A percentile compares a stretch with the other conserved stretches of the same genome.
Evolutionary conservation across 1,140 invertebrate genomes (phyloP).

Genomic region (Rhagoletis zephyria): DNA sequence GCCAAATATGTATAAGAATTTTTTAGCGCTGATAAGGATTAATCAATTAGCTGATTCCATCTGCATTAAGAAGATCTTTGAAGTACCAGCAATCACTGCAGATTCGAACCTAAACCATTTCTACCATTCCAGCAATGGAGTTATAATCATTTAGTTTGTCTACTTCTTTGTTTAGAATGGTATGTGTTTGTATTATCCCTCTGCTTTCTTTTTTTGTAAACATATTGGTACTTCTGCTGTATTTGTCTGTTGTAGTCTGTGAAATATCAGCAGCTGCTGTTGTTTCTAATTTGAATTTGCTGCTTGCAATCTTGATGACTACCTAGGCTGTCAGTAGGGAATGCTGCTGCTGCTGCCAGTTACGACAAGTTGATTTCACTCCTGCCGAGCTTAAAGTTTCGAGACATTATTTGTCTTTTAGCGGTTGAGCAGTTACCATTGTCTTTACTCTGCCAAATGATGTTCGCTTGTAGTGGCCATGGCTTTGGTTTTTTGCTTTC

Average conservation of each 20-base stretch:
- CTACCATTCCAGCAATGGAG: no score
- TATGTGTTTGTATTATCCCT: no score
- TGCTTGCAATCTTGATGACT: neutral
- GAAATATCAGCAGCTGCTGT: neutral
- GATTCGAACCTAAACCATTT: no score
- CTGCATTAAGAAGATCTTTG: no score
- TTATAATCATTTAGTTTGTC: neutral
- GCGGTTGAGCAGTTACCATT: conserved; percentile 4
- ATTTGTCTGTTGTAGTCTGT: neutral
- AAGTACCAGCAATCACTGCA: no score
- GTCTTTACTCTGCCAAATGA: neutral
- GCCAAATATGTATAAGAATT: no score
- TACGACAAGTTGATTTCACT: neutral
- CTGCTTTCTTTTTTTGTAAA: no score
- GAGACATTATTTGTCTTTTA: conserved; percentile 10
- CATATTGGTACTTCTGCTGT: no score
- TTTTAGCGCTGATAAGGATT: no score
- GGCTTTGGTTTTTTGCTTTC: neutral
- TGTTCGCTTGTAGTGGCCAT: neutral
- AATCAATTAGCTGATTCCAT: no score
- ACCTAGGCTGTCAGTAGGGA: no score
- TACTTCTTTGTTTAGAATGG: neutral
- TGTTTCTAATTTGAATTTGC: conserved; percentile 10
- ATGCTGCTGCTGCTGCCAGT: neutral
- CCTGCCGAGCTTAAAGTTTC: neutral